phyloP scores from a whole-genome alignment of 2,888 invertebrate species.

The Autographa gamma region DNA sequence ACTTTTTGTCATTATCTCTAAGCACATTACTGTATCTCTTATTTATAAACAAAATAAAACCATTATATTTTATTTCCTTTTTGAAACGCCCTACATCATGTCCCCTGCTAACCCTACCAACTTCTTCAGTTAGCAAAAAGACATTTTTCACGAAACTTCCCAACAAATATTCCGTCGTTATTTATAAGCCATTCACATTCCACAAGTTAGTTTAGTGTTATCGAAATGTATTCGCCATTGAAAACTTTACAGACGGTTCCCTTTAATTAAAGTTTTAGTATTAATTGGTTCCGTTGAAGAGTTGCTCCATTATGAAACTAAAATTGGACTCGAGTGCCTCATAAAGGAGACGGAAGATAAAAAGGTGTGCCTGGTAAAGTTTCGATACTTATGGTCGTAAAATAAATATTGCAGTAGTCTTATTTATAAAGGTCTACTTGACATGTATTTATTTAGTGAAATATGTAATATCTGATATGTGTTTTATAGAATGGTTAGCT shows the following conservation, averaged over 20 bases:
- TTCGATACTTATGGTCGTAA: conserved; percentile 20
- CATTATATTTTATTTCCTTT: too few species aligned
- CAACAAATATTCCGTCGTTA: conserved; percentile 7
- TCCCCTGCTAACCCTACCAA: not conserved
- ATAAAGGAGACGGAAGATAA: conserved; percentile 28
- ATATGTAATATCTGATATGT: too few species aligned
- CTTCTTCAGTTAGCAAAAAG: not conserved
- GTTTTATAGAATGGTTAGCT: too few species aligned
- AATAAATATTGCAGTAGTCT: not conserved
- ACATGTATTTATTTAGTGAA: too few species aligned
- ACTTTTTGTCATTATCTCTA: too few species aligned
- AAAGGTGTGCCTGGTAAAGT: conserved; percentile 27
- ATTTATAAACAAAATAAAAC: too few species aligned
- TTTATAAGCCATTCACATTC: conserved; percentile 29
- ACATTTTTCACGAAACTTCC: not conserved
- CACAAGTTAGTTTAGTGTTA: conserved; percentile 21
- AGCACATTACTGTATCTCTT: too few species aligned
- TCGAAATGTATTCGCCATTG: conserved; percentile 42
- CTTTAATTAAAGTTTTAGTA: conserved; percentile 67
- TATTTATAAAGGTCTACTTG: too few species aligned
- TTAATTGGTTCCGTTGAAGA: conserved; percentile 64
- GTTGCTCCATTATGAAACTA: conserved; percentile 38
- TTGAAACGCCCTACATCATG: not conserved
- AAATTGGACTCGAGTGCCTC: conserved; percentile 49
- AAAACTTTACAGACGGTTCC: conserved; percentile 57